These are phyloP conservation scores for Suillia variegata DNA, from an alignment of 2,888 invertebrate species.

Conservation along the genomic window DNA sequence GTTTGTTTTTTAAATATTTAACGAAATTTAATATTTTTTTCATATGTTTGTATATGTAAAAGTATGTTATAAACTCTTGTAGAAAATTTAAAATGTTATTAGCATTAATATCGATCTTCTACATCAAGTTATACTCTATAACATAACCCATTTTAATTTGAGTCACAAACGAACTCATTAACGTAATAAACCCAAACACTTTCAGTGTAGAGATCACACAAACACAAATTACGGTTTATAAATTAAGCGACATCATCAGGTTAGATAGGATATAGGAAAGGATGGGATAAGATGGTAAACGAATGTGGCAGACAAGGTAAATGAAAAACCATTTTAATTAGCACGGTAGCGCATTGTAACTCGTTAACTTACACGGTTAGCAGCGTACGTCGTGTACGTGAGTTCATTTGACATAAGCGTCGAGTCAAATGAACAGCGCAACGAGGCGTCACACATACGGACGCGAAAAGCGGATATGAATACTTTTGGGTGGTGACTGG, in stretches of 20 bases:
- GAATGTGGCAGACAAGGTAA: slow-evolving; percentile 46
- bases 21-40: too few relatives aligned
- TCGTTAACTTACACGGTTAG: slow-evolving; percentile 37
- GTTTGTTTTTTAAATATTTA: too few relatives aligned
- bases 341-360: slow-evolving; percentile 51
- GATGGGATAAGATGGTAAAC: not conserved
- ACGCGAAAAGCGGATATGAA: not conserved
- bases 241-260: slow-evolving; percentile 1
- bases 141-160: too few relatives aligned
- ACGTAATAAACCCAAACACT: too few relatives aligned
- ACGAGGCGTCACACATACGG: slow-evolving; percentile 5
- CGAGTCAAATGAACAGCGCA: slow-evolving; percentile 21
- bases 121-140: too few relatives aligned
- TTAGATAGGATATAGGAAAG: not conserved
- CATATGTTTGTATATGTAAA: too few relatives aligned
- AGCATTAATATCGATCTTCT: too few relatives aligned
- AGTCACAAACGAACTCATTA: too few relatives aligned
- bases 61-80: too few relatives aligned
- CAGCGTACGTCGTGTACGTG: slow-evolving; percentile 19
- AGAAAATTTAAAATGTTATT: too few relatives aligned
- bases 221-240: not conserved
- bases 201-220: too few relatives aligned
- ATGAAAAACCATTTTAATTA: slow-evolving; percentile 56
- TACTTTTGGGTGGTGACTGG: not conserved
- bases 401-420: slow-evolving; percentile 24